Conservation (phyloP, 2,888 invertebrate genomes). For the Synergus itoensis region DNA sequence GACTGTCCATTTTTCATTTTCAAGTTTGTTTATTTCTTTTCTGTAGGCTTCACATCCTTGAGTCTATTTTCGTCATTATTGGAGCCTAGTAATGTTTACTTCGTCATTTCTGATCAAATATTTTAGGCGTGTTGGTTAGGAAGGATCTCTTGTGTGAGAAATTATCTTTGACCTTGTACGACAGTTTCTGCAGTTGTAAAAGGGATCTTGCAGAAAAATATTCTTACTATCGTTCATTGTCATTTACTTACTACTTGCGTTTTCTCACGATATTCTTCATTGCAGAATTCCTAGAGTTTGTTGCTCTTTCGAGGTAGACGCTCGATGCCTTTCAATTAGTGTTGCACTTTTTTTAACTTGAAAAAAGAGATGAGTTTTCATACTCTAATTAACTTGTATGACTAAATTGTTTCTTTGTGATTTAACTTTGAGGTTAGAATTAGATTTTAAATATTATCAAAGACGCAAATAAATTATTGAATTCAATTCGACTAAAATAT, state of each 20-base stretch:
- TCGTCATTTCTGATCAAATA: not conserved
- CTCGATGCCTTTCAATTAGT: not conserved
- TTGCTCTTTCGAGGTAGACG: conserved; percentile 30
- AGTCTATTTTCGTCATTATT: not conserved
- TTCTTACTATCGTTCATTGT: conserved; percentile 27
- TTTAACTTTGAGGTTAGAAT: not conserved
- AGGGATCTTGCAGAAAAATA: not conserved
- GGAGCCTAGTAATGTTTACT: not conserved
- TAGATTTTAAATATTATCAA: no score
- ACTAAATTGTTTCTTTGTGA: not conserved
- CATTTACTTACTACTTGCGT: conserved; percentile 33
- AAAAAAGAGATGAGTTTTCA: not conserved
- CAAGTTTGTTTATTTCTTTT: not conserved
- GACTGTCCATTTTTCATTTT: not conserved
- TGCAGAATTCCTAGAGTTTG: conserved; percentile 15
- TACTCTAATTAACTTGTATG: not conserved
- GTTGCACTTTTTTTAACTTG: not conserved
- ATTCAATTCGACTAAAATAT: no score
- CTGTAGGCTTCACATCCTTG: not conserved
- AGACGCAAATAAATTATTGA: no score
- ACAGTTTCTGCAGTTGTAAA: not conserved
- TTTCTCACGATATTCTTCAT: conserved; percentile 32
- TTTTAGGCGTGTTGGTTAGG: not conserved
- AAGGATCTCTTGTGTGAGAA: not conserved
- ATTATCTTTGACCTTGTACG: not conserved